phyloP scores from a whole-genome alignment of 2,797 vertebrate genomes.

The Sebastes cheni region DNA sequence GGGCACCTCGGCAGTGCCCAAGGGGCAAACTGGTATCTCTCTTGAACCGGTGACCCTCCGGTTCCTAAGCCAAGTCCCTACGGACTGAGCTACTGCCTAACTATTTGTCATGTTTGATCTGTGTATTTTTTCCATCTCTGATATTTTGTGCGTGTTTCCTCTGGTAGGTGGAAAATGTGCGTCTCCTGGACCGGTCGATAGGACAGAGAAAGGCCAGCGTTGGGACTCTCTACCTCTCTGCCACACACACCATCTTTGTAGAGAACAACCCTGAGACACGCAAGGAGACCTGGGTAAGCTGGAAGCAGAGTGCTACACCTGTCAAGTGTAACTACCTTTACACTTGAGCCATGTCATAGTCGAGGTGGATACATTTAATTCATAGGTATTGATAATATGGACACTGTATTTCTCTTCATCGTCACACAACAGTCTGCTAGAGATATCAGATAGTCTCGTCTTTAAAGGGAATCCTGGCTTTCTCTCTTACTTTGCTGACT shows the following conservation, averaged over 20 bases:
- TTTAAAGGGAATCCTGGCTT: not conserved
- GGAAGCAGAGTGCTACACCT: not conserved
- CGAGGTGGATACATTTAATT: not conserved
- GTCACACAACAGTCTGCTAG: not conserved
- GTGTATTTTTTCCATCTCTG: not conserved
- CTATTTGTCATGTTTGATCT: not conserved
- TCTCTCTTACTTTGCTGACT: not conserved
- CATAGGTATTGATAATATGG: not conserved
- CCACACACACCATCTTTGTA: conserved; percentile 95
- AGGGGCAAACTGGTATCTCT: too few species aligned
- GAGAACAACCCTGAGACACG: conserved; percentile 90
- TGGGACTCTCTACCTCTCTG: conserved; percentile 93
- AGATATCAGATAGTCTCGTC: not conserved
- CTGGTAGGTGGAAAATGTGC: conserved; percentile 91
- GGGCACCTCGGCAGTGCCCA: too few species aligned
- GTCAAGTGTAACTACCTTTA: too few species aligned
- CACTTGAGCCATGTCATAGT: not conserved
- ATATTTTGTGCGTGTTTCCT: not conserved
- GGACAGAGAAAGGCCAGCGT: conserved; percentile 85
- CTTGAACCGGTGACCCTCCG: too few species aligned
- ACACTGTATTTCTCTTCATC: not conserved
- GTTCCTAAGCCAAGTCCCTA: too few species aligned
- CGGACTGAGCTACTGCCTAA: too few species aligned
- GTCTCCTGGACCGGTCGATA: conserved; percentile 84
- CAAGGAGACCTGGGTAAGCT: conserved; percentile 94